phyloP scores from a whole-genome alignment of 2,888 invertebrate species.

The Ischnura elegans region DNA sequence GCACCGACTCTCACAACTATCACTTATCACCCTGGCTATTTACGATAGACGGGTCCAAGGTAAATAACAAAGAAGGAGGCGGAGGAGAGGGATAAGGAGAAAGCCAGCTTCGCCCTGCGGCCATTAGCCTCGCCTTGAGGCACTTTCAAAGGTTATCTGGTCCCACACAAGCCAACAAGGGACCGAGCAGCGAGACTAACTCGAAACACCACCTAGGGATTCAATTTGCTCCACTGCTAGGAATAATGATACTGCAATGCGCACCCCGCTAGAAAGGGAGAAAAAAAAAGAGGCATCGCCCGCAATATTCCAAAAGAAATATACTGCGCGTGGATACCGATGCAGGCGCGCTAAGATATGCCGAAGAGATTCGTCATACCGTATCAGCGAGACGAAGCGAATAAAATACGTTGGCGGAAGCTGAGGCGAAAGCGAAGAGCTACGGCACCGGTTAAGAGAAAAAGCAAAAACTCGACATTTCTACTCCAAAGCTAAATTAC shows the following conservation, averaged over 20 bases:
- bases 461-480: neutral
- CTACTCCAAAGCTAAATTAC: too few relatives aligned
- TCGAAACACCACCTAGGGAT: neutral
- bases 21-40: conserved; percentile 29
- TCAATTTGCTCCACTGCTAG: neutral
- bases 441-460: neutral
- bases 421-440: neutral
- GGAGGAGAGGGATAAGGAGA: neutral
- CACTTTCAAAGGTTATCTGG: neutral
- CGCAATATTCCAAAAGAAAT: neutral
- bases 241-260: neutral
- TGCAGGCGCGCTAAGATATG: neutral
- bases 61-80: neutral
- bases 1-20: neutral
- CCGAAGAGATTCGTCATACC: neutral
- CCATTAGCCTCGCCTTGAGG: neutral
- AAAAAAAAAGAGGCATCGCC: neutral
- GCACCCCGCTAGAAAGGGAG: neutral
- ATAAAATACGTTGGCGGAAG: neutral
- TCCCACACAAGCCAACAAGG: neutral
- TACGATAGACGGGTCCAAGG: neutral
- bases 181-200: neutral
- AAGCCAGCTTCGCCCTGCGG: neutral
- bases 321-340: neutral
- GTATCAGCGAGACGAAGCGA: neutral